Percentiles rank a stretch among this genome's conserved stretches.
Conservation (phyloP, 2,113 vertebrate genomes). For the Maccullochella peelii region DNA sequence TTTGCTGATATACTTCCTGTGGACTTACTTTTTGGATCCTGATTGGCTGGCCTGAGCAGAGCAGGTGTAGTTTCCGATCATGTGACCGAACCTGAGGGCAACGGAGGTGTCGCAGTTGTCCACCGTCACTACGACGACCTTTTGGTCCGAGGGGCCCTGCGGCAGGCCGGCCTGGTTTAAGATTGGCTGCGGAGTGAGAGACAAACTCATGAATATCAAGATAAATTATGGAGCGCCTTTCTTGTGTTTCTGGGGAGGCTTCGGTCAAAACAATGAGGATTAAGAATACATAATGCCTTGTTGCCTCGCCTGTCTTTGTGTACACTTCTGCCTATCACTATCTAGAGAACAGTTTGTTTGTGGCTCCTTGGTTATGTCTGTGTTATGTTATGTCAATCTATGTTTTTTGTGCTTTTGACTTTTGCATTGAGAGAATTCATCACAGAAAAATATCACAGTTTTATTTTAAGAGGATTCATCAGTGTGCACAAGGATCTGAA, state of each 20-base stretch:
- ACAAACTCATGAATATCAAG: constrained; percentile 33
- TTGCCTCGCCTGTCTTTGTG: neutral
- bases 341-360: neutral
- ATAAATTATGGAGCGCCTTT: neutral
- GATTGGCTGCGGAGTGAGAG: constrained; percentile 85
- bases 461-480: neutral
- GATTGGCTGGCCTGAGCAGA: constrained; percentile 93
- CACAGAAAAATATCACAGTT: neutral
- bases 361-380: neutral
- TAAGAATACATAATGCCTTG: neutral
- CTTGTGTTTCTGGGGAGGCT: constrained; percentile 10
- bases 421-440: neutral
- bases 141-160: constrained; percentile 95
- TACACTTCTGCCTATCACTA: neutral
- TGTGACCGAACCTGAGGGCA: constrained; percentile 90
- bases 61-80: constrained; percentile 92
- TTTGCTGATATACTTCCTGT: neutral
- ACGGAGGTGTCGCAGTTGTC: constrained; percentile 92
- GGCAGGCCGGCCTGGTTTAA: constrained; percentile 90
- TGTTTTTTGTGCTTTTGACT: neutral
- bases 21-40: constrained; percentile 93
- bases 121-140: constrained; percentile 91
- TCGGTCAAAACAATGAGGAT: constrained; percentile 10
- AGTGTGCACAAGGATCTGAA: neutral
- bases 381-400: no score